Percentiles rank a stretch among this genome's conserved stretches.
These are phyloP conservation scores for Cecropterus lyciades DNA, from an alignment of 1,140 invertebrate genomes.

Conservation along the genomic window DNA sequence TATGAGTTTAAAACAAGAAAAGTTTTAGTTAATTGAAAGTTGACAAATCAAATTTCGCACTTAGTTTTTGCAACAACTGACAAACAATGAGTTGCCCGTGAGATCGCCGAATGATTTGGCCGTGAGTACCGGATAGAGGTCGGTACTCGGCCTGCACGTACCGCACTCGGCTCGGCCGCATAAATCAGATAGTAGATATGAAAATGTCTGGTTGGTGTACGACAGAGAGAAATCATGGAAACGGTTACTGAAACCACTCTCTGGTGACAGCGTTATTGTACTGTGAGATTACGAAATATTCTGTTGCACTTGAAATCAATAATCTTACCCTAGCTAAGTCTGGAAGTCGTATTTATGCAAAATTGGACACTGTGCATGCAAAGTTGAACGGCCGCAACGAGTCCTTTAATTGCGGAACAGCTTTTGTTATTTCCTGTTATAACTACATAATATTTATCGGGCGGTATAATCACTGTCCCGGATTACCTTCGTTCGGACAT, in stretches of 20 bases:
- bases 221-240: conserved; percentile 24
- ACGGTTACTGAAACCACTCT: conserved; percentile 23
- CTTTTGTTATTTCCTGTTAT: conserved; percentile 25
- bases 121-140: conserved; percentile 61
- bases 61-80: conserved; percentile 52
- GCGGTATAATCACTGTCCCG: conserved; percentile 28
- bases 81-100: conserved; percentile 55
- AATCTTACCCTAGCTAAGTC: too few species aligned
- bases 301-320: conserved; percentile 14
- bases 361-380: too few species aligned
- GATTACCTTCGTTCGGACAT: conserved; percentile 39
- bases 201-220: conserved; percentile 15
- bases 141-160: conserved; percentile 21
- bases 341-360: conserved; percentile 3
- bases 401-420: conserved; percentile 21
- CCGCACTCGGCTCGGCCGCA: conserved; percentile 13
- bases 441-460: conserved; percentile 20
- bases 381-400: background rate
- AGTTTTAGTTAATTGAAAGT: background rate
- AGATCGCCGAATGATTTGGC: conserved; percentile 56
- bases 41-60: conserved; percentile 36
- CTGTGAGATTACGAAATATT: conserved; percentile 38
- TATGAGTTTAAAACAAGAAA: conserved; percentile 24
- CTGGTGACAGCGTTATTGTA: conserved; percentile 17
- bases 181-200: conserved; percentile 30